phyloP scores from a whole-genome alignment of 2,797 vertebrate species.

The Amphiprion clarkii region DNA sequence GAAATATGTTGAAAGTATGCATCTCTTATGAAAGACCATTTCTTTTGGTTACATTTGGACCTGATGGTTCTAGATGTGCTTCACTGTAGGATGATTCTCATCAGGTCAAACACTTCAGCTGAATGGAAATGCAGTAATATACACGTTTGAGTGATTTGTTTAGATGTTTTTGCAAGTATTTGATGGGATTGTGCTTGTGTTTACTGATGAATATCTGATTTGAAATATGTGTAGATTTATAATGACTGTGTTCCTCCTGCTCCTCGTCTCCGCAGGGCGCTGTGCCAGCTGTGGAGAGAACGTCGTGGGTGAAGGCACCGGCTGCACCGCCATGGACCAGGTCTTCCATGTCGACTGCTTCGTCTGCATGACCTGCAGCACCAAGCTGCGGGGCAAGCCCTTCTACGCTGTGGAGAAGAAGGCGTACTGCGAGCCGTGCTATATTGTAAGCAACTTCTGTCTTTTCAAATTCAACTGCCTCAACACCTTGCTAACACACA shows the following conservation, averaged over 20 bases:
- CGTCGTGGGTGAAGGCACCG: slow-evolving; percentile 96
- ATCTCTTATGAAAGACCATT: background rate
- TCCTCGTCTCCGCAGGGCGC: slow-evolving; percentile 86
- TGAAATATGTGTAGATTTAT: slow-evolving; percentile 20
- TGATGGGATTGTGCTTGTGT: slow-evolving; percentile 5
- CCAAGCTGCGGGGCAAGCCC: slow-evolving; percentile 95
- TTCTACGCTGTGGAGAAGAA: slow-evolving; percentile 99
- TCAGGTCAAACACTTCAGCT: slow-evolving; percentile 23
- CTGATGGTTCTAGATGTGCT: slow-evolving; percentile 18
- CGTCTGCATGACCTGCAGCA: slow-evolving; percentile 93
- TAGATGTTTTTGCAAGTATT: background rate
- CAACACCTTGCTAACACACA: slow-evolving; percentile 3
- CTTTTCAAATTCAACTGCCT: slow-evolving; percentile 20
- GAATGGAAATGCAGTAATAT: background rate
- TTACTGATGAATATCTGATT: slow-evolving; percentile 26
- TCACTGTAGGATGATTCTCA: slow-evolving; percentile 1
- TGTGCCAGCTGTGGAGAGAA: slow-evolving; percentile 97
- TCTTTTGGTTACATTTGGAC: background rate
- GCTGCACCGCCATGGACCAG: slow-evolving; percentile 99
- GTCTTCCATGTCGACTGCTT: slow-evolving; percentile 98
- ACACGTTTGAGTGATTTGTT: background rate
- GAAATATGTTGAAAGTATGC: slow-evolving; percentile 8
- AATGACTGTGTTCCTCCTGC: slow-evolving; percentile 33
- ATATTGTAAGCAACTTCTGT: slow-evolving; percentile 90
- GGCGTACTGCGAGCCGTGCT: slow-evolving; percentile 97